These are phyloP conservation scores for Thereva nobilitata DNA, from an alignment of 2,888 invertebrate genomes.

Conservation along the genomic window DNA sequence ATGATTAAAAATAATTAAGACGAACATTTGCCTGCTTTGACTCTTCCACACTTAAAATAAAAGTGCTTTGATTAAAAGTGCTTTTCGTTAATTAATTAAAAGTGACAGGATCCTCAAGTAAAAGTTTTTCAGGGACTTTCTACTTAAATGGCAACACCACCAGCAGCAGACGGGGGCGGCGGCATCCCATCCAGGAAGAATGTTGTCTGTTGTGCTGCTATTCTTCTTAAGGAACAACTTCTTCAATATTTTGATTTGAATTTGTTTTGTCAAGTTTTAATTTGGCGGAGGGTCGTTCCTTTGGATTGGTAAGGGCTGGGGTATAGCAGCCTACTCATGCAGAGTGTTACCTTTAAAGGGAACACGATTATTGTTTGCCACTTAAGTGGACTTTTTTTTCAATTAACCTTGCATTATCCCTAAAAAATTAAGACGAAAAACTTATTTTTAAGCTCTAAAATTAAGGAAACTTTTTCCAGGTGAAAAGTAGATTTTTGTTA, in stretches of 20 bases:
- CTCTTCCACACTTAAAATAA: constrained; percentile 19
- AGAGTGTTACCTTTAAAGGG: too few species aligned
- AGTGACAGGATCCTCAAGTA: constrained; percentile 23
- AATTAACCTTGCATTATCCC: constrained; percentile 18
- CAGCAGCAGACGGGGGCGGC: background rate
- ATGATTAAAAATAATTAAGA: constrained; percentile 33
- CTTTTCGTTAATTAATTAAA: constrained; percentile 33
- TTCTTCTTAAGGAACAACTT: too few species aligned
- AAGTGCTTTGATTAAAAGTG: constrained; percentile 30
- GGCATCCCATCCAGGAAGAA: constrained; percentile 5
- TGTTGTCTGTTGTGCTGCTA: constrained; percentile 3
- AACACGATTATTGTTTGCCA: constrained; percentile 15
- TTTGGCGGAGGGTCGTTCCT: background rate
- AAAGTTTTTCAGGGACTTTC: constrained; percentile 21
- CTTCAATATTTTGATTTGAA: constrained; percentile 23
- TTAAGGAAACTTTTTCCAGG: background rate
- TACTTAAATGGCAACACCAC: too few species aligned
- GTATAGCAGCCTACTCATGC: too few species aligned
- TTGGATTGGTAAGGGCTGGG: too few species aligned
- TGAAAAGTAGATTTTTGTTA: too few species aligned
- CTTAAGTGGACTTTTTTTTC: constrained; percentile 25
- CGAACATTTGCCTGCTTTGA: constrained; percentile 12
- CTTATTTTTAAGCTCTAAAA: constrained; percentile 28
- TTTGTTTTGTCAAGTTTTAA: background rate
- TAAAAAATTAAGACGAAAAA: constrained; percentile 25